Base-by-base conservation (phyloP, 2,113 vertebrate genomes). In the Semnornis frantzii region DNA sequence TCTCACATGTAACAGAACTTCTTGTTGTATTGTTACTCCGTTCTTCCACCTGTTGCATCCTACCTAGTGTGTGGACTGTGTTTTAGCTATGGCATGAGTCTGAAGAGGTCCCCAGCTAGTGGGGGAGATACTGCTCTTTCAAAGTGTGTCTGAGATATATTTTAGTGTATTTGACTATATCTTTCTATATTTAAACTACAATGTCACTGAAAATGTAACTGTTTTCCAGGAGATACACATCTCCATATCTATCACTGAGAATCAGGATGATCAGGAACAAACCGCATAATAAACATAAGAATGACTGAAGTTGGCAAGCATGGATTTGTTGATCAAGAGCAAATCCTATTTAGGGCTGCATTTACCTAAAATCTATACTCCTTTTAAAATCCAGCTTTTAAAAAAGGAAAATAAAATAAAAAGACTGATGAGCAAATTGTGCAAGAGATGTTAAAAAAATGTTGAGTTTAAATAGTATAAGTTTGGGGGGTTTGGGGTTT, bases 21-120 rank as follows among this genome's bases (percentile, higher is more conserved):
- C 6, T 91, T 18, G n/a, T 46, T 72, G 24, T 42, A 62, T 9
- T 60, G 9, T 24, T 62, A 11, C 31, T 64, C 85, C 25, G 33
- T 37, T 31, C 64, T 76, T 60, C 44, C 31, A 79, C 25, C 42
- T 76, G 34, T 65, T 55, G 15, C 30, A 44, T 15, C 21, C 63
- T 42, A 15, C 12, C 57, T 79, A 28, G 57, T 3, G 8, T 15
- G 25, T 12, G 72, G 12, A 60, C 24, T 39, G 2, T 28, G 6
- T 27, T 63, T 17, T 7, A 74, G 58, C 5, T 30, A 16, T 34
- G 16, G 9, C 30, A n/a, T 0, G 0, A 18, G 3, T 2, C 1
- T 46, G 57, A 39, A 69, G 33, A 55, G 9, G 16, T 69, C 15
- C 11, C 7, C 37, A 70, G n/a, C 11, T 42, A 71, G 3, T 3